Base-by-base conservation (phyloP, 2,797 vertebrate genomes). In the Lerista edwardsae region DNA sequence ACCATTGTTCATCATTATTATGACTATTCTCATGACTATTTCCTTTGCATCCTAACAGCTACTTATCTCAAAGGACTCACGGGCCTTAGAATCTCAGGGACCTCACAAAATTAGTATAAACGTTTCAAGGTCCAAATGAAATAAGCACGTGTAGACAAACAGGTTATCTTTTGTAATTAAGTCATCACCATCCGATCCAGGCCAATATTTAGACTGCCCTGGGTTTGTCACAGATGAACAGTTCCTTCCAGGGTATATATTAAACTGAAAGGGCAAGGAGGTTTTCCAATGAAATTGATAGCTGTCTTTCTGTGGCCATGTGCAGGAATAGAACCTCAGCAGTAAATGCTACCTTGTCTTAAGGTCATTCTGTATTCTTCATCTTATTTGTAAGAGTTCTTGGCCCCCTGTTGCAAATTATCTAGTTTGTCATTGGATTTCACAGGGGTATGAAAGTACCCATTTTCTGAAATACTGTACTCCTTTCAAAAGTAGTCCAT, bases 1-100 rank as follows among this genome's bases (percentile, higher is more conserved):
- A 75, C 36, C 47, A 82, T 19, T 17, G 51, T 47, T 57, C 29
- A 75, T 65, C 44, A 36, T 7, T 62, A 55, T 55, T 55, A 55
- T 55, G 72, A 74, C 72, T 74, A n/a, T 71, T 71, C 67, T 69
- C 72, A 55, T 36, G 9, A 36, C 72, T 51, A 34, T 82, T 82
- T 82, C 73, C 80, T 75, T 47, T 75, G 51, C 64, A 41, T 61
- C 57, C 29, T 47, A 39, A 65, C 41, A 47, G 8, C 61, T 65
- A 17, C n/a, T 77, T 77, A 61, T 64, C 39, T n/a, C 59, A 47
- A 15, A 65, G 62, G 39, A 44, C 17, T 41, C 27, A 41, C n/a
- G 34, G 51, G n/a, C 15, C 27, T 21, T n/a, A 78, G 36, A 44
- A 64, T 78, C 61, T 41, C 25, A 78, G 55, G n/a, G 39, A 64